Percentiles rank a stretch among this genome's conserved stretches.
Conservation (phyloP, 2,888 invertebrate genomes). For the Notodonta dromedarius region DNA sequence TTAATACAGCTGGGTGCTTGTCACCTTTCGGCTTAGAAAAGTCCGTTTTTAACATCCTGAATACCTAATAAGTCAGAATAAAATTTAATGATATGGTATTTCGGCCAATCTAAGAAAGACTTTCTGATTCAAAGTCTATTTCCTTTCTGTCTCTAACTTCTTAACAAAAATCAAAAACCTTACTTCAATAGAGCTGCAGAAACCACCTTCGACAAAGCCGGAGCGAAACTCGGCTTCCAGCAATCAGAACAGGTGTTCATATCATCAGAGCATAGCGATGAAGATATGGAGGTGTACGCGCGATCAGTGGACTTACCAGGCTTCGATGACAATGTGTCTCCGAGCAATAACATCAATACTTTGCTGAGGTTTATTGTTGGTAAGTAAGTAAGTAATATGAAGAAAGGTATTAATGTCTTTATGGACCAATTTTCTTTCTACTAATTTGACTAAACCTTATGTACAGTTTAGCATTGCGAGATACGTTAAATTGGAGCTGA, state of each 20-base stretch:
- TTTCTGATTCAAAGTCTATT: no score
- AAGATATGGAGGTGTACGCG: constrained; percentile 89
- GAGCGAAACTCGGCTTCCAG: constrained; percentile 65
- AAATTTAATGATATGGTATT: no score
- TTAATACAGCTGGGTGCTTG: not conserved
- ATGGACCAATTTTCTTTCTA: no score
- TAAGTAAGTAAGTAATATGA: constrained; percentile 36
- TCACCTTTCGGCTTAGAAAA: not conserved
- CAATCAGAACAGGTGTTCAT: constrained; percentile 76
- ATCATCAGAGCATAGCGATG: constrained; percentile 88
- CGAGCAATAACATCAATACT: constrained; percentile 88
- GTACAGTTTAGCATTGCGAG: no score
- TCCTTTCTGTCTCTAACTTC: no score
- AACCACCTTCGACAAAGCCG: constrained; percentile 61
- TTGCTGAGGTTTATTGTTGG: constrained; percentile 89
- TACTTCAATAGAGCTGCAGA: constrained; percentile 54
- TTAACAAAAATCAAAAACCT: not conserved
- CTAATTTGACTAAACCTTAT: no score
- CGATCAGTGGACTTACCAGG: constrained; percentile 91
- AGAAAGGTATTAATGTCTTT: no score
- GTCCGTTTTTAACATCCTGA: no score
- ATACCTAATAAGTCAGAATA: no score
- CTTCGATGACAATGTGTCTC: constrained; percentile 93
- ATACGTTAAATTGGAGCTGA: no score
- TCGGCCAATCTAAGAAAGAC: not conserved